A percentile compares a stretch with the other conserved stretches of the same genome.
Evolutionary conservation across 2,888 invertebrate species (phyloP).

Genomic region (Heteropelma amictum): DNA sequence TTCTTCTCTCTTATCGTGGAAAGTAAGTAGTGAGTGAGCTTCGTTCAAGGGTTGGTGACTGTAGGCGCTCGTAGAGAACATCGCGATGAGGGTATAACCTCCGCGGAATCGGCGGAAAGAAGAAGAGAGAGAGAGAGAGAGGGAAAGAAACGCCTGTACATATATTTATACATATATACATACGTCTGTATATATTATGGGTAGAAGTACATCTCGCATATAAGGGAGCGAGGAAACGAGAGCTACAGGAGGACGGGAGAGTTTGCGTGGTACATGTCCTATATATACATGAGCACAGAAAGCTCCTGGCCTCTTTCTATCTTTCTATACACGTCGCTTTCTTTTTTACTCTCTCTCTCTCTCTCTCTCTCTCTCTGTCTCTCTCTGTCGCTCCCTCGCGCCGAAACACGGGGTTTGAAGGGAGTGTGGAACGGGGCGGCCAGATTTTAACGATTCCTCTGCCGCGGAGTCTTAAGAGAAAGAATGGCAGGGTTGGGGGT

Average conservation of each 20-base stretch:
- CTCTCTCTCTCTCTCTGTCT: conserved; percentile 6
- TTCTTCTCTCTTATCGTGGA: conserved; percentile 56
- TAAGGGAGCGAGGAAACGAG: conserved; percentile 57
- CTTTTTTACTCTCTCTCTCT: conserved; percentile 1
- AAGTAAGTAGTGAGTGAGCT: conserved; percentile 74
- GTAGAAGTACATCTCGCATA: conserved; percentile 28
- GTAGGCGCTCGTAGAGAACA: conserved; percentile 69
- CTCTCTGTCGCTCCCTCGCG: conserved; percentile 34
- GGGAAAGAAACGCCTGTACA: conserved; percentile 39
- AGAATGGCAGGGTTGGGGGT: conserved; percentile 74
- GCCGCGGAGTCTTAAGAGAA: conserved; percentile 78
- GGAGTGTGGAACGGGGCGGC: conserved; percentile 74
- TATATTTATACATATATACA: neutral
- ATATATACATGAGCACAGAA: conserved; percentile 23
- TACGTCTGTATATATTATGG: conserved; percentile 5
- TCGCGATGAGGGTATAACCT: conserved; percentile 44
- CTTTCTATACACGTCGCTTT: neutral
- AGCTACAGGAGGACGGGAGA: conserved; percentile 47
- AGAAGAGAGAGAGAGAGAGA: conserved; percentile 52
- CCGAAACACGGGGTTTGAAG: conserved; percentile 57
- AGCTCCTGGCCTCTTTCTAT: neutral
- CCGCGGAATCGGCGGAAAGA: conserved; percentile 31
- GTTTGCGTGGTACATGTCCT: conserved; percentile 27
- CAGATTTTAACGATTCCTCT: conserved; percentile 79
- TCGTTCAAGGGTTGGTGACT: conserved; percentile 75